Evolutionary conservation across 2,113 vertebrate species (phyloP).

Genomic region (Girardinichthys multiradiatus): DNA sequence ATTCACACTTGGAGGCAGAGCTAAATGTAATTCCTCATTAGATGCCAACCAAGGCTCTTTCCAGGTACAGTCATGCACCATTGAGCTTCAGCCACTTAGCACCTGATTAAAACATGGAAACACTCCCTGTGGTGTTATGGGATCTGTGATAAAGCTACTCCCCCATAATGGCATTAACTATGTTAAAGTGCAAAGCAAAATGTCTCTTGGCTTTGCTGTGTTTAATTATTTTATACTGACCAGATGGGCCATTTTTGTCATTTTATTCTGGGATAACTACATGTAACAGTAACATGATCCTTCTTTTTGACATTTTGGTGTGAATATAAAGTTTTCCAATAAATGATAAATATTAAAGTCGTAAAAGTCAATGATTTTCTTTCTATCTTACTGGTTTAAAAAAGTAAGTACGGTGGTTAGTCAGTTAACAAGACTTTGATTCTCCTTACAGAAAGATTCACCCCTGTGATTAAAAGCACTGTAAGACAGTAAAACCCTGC

Average conservation of each 20-base stretch:
- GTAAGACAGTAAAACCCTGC: background rate
- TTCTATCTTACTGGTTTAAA: background rate
- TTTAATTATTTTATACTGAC: conserved; percentile 52
- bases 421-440: background rate
- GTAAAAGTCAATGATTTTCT: background rate
- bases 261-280: conserved; percentile 33
- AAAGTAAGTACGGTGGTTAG: background rate
- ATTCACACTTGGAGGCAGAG: conserved; percentile 71
- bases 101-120: conserved; percentile 78
- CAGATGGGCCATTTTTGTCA: conserved; percentile 21
- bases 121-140: conserved; percentile 59
- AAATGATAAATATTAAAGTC: background rate
- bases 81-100: conserved; percentile 77
- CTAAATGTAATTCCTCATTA: conserved; percentile 74
- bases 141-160: conserved; percentile 64
- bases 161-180: conserved; percentile 46
- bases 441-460: conserved; percentile 2
- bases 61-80: conserved; percentile 60
- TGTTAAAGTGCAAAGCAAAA: conserved; percentile 54
- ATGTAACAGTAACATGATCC: conserved; percentile 5
- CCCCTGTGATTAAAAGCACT: conserved; percentile 11
- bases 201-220: conserved; percentile 41
- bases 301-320: background rate
- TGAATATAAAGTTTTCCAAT: background rate
- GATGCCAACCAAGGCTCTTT: conserved; percentile 58